Percentiles rank a stretch among this genome's conserved stretches.
Evolutionary conservation across 2,113 vertebrate genomes (phyloP).

Genomic region (Antechinus flavipes): DNA sequence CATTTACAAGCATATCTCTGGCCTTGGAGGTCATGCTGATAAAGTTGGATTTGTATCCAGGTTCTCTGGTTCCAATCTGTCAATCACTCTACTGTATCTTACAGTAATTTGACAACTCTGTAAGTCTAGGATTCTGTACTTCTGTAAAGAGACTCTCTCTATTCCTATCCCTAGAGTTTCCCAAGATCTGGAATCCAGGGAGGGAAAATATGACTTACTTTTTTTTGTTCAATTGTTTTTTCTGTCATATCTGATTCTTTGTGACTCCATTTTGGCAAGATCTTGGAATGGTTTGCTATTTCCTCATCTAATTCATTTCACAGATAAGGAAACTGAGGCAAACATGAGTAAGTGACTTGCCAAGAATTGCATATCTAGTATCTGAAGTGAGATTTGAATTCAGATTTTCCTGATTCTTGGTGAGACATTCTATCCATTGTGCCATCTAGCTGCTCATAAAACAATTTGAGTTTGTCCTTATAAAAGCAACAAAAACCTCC

Average conservation of each 20-base stretch:
- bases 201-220: not conserved
- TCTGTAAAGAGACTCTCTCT: not conserved
- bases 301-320: not conserved
- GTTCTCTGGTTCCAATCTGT: not conserved
- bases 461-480: not conserved
- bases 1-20: not conserved
- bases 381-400: not conserved
- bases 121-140: not conserved
- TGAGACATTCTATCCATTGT: not conserved
- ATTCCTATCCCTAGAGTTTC: not conserved
- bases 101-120: not conserved
- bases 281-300: not conserved
- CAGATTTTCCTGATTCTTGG: not conserved
- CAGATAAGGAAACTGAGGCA: not conserved
- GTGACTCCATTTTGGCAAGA: not conserved
- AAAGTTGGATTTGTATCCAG: not conserved
- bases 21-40: not conserved
- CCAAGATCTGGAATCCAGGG: not conserved
- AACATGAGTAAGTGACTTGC: not conserved
- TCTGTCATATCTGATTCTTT: not conserved
- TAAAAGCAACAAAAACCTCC: not conserved
- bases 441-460: not conserved
- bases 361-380: not conserved
- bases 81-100: not conserved
- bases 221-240: not conserved